Conservation (phyloP, 1,140 invertebrate genomes). For the Whitmania pigra region DNA sequence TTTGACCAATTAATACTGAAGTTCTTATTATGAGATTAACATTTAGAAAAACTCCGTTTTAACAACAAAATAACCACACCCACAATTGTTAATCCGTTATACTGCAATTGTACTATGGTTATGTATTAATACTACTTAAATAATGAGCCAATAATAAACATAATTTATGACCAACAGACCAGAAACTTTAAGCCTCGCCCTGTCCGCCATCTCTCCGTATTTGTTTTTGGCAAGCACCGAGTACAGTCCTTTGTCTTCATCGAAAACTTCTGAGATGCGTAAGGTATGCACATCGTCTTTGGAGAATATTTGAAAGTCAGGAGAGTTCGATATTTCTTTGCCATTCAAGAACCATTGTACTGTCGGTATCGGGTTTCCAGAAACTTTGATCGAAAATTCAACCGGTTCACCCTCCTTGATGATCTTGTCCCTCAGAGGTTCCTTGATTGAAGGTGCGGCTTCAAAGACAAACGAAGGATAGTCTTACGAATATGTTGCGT, state of each 20-base stretch:
- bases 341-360: conserved; percentile 23
- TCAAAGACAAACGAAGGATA: conserved; percentile 6
- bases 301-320: conserved; percentile 34
- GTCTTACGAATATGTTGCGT: background rate
- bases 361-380: conserved; percentile 22
- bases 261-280: conserved; percentile 42
- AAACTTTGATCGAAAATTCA: conserved; percentile 41
- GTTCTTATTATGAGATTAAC: too few species aligned
- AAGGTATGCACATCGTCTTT: conserved; percentile 31
- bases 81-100: too few species aligned
- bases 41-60: too few species aligned
- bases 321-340: conserved; percentile 20
- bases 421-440: conserved; percentile 2
- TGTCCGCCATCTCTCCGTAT: conserved; percentile 50
- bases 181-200: conserved; percentile 14
- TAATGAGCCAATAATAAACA: background rate
- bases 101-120: too few species aligned
- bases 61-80: too few species aligned
- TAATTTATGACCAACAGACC: background rate
- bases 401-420: conserved; percentile 42
- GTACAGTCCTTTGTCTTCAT: conserved; percentile 49
- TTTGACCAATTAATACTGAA: too few species aligned
- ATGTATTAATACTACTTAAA: background rate
- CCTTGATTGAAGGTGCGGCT: conserved; percentile 11
- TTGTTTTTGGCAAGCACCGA: conserved; percentile 33